Evolutionary conservation across 1,140 invertebrate genomes (phyloP), one percentile per base, ranked within the genome.

Genomic region (Hypsibius dujardini): DNA sequence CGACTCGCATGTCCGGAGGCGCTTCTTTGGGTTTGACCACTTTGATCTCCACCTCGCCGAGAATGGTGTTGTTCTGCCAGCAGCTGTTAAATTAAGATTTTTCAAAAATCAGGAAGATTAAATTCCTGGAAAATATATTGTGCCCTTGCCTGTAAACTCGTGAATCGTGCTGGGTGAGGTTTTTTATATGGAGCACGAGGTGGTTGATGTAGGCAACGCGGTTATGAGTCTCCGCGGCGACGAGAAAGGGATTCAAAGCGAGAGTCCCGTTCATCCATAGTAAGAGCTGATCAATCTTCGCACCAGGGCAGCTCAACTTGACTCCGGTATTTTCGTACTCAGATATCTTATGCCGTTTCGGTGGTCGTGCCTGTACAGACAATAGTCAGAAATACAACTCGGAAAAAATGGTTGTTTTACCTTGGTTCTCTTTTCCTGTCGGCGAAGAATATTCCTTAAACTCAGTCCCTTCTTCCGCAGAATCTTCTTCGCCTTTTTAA

Each of bases 211-310:
- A 67, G 3, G 62, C 45, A 42, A 67, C 45, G 7, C 42, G 12
- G 3, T 42, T 42, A 15, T 3, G 12, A 42, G 12, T 15, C 7
- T 67, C 62, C 42, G 12, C 62, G 12, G 12, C 62, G 42, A 67
- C 42, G 42, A 42, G 7, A 42, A 15, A 67, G 12, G 62, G 62
- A 42, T 67, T 67, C 62, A 67, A 67, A 42, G 12, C 62, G 3
- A 15, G 42, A 12, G 62, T 67, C 42, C 62, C 62, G 42, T 67
- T 67, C 42, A 15, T 67, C 62, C 62, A 67, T 42, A 67, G 45
- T 12, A 67, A 3, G 7, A 67, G 12, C 12, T 67, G 12, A 45
- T 67, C 62, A 12, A 67, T 12, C 12, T 12, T 67, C 3, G 62
- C 62, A 7, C 12, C 42, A 12, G 62, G 62, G 42, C 62, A 67